Percentiles rank a stretch among this genome's conserved stretches.
Conservation (phyloP, 2,888 invertebrate species). For the Acanthosoma haemorrhoidale region DNA sequence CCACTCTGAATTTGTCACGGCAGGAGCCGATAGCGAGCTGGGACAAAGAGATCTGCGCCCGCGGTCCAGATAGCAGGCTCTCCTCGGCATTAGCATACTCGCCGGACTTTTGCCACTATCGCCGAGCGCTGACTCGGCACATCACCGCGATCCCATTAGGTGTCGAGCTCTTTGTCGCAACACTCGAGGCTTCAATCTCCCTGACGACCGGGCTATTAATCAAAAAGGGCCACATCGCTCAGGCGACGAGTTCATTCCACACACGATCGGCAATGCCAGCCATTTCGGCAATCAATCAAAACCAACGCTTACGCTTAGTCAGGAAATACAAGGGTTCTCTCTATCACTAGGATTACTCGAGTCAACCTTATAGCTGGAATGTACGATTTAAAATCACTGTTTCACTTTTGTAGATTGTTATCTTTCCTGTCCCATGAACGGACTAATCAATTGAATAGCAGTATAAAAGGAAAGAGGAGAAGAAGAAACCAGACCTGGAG, state of each 20-base stretch:
- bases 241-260: not conserved
- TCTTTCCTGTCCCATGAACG: no score
- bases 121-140: not conserved
- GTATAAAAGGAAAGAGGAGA: not conserved
- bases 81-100: conserved; percentile 24
- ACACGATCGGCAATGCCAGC: not conserved
- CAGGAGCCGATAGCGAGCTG: conserved; percentile 8
- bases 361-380: no score
- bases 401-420: no score
- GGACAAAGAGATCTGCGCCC: conserved; percentile 14
- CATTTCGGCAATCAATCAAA: no score
- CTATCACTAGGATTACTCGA: no score
- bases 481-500: not conserved
- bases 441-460: not conserved
- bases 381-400: no score
- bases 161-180: conserved; percentile 8
- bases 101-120: no score
- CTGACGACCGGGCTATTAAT: conserved; percentile 1
- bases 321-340: no score
- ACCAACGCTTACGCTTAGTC: no score
- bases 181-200: not conserved
- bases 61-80: not conserved
- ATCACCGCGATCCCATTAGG: not conserved
- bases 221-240: not conserved
- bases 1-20: conserved; percentile 24